Evolutionary conservation across 1,140 invertebrate genomes (phyloP).

Genomic region (Bombus confusus): DNA sequence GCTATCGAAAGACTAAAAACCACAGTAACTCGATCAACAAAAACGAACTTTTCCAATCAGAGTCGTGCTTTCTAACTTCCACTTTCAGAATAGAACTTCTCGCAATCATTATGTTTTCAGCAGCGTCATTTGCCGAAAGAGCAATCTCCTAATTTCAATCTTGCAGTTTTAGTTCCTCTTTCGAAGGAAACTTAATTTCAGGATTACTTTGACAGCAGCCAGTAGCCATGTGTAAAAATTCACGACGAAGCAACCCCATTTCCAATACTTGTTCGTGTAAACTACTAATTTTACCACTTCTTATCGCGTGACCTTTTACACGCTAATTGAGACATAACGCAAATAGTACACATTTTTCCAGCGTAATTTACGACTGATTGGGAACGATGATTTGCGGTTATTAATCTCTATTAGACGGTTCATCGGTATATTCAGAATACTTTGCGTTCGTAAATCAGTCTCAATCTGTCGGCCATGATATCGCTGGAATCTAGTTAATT

Average conservation of each 20-base stretch:
- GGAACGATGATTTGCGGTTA: neutral
- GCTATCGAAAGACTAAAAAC: neutral
- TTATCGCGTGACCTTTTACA: neutral
- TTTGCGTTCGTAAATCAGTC: neutral
- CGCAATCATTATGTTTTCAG: neutral
- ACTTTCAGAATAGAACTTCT: neutral
- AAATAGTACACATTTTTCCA: neutral
- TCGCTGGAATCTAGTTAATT: neutral
- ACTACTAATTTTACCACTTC: no score
- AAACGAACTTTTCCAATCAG: neutral
- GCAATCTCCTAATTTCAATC: neutral
- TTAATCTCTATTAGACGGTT: neutral
- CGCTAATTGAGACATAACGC: neutral
- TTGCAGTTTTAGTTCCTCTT: neutral
- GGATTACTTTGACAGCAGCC: neutral
- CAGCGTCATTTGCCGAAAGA: neutral
- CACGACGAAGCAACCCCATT: neutral
- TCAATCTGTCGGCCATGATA: neutral
- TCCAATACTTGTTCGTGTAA: neutral
- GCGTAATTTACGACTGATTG: neutral
- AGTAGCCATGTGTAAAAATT: neutral
- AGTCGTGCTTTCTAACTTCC: neutral
- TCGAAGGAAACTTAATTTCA: neutral
- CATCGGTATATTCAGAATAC: neutral
- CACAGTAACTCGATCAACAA: neutral